A percentile compares a stretch with the other conserved stretches of the same genome.
Conservation (phyloP, 2,888 invertebrate genomes). For the Calliphora vomitoria region DNA sequence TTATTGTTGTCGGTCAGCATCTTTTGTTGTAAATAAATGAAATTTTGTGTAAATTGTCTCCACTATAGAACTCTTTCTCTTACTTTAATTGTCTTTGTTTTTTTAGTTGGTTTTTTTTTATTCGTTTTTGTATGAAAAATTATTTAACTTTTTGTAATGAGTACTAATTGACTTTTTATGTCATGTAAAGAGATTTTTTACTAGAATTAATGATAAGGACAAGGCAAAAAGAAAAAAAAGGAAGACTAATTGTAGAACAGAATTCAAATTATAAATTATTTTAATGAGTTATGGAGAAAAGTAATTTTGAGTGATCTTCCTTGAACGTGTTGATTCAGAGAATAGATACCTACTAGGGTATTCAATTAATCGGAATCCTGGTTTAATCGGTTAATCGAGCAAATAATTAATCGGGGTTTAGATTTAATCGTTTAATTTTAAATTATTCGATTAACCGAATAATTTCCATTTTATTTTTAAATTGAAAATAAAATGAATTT, state of each 20-base stretch:
- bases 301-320: too few relatives aligned
- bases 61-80: slow-evolving; percentile 14
- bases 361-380: too few relatives aligned
- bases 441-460: too few relatives aligned
- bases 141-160: slow-evolving; percentile 36
- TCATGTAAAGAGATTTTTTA: slow-evolving; percentile 20
- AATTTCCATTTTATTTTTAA: too few relatives aligned
- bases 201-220: slow-evolving; percentile 9
- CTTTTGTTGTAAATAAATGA: slow-evolving; percentile 57
- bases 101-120: not conserved
- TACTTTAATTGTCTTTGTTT: slow-evolving; percentile 25
- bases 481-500: too few relatives aligned
- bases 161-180: slow-evolving; percentile 69
- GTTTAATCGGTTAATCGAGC: too few relatives aligned
- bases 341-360: too few relatives aligned
- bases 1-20: slow-evolving; percentile 28
- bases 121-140: not conserved
- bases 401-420: too few relatives aligned
- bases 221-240: not conserved
- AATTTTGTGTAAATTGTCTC: slow-evolving; percentile 59
- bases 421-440: too few relatives aligned
- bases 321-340: too few relatives aligned
- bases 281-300: too few relatives aligned
- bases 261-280: too few relatives aligned
- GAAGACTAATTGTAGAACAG: not conserved